A percentile compares a stretch with the other conserved stretches of the same genome.
Evolutionary conservation across 2,113 vertebrate species (phyloP).

Genomic region (Gymnorhina tibicen): DNA sequence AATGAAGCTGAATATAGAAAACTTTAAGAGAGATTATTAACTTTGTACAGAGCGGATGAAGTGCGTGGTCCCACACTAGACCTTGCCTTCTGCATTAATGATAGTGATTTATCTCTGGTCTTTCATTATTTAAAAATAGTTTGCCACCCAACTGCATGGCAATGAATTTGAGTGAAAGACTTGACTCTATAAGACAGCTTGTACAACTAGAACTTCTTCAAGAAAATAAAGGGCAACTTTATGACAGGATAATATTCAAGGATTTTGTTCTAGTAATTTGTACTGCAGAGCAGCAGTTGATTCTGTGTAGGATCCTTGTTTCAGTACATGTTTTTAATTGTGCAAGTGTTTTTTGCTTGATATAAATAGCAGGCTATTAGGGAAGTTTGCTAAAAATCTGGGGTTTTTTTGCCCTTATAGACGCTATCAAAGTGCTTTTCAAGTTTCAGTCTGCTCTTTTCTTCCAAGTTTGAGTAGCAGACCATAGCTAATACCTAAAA

Average conservation of each 20-base stretch:
- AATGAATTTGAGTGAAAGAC: not conserved
- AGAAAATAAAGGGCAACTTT: not conserved
- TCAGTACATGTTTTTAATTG: not conserved
- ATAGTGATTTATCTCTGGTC: not conserved
- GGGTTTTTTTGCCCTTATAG: not conserved
- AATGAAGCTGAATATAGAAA: constrained; percentile 1
- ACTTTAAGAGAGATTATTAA: constrained; percentile 2
- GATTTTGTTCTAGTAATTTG: not conserved
- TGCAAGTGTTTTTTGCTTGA: not conserved
- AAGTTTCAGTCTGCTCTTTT: not conserved
- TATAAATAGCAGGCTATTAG: not conserved
- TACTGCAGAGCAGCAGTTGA: not conserved
- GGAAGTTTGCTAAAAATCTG: not conserved
- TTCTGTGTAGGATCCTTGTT: not conserved
- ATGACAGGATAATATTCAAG: not conserved
- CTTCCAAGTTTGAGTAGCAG: not conserved
- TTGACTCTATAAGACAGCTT: not conserved
- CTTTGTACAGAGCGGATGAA: not conserved
- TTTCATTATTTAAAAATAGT: constrained; percentile 3
- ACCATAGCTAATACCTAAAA: not conserved
- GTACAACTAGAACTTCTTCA: not conserved
- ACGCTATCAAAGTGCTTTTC: not conserved
- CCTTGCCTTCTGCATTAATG: not conserved
- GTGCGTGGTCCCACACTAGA: not conserved
- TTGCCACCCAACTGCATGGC: not conserved